Conservation (phyloP, 2,888 invertebrate genomes). For the Mythimna albipuncta region DNA sequence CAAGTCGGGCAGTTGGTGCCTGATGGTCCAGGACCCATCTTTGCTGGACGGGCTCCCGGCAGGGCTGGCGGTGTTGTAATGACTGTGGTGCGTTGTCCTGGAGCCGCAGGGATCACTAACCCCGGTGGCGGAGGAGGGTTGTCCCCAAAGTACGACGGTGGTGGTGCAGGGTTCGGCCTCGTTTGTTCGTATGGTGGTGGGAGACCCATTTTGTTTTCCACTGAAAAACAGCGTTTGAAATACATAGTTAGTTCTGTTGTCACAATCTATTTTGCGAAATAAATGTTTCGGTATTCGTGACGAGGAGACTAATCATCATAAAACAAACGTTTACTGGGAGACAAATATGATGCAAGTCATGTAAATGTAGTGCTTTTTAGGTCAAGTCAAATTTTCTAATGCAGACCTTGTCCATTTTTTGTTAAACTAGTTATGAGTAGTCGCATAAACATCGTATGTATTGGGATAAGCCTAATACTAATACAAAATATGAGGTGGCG, state of each 20-base stretch:
- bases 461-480: constrained; percentile 7
- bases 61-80: constrained; percentile 72
- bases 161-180: constrained; percentile 82
- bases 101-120: constrained; percentile 70
- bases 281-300: constrained; percentile 7
- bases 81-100: constrained; percentile 81
- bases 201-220: constrained; percentile 89
- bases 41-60: constrained; percentile 63
- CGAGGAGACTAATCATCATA: constrained; percentile 1
- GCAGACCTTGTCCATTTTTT: constrained; percentile 33
- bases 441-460: background rate
- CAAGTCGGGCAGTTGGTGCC: constrained; percentile 83
- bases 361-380: constrained; percentile 19
- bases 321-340: constrained; percentile 23
- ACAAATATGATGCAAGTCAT: constrained; percentile 30
- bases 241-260: constrained; percentile 4
- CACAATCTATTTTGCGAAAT: constrained; percentile 31
- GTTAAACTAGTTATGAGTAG: constrained; percentile 10
- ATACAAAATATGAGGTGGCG: background rate
- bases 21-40: constrained; percentile 85
- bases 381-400: constrained; percentile 32
- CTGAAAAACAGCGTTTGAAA: constrained; percentile 72
- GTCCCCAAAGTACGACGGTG: constrained; percentile 86
- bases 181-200: constrained; percentile 85
- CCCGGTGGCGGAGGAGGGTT: constrained; percentile 83